phyloP scores from a whole-genome alignment of 2,888 invertebrate species.

The Sepiola atlantica region DNA sequence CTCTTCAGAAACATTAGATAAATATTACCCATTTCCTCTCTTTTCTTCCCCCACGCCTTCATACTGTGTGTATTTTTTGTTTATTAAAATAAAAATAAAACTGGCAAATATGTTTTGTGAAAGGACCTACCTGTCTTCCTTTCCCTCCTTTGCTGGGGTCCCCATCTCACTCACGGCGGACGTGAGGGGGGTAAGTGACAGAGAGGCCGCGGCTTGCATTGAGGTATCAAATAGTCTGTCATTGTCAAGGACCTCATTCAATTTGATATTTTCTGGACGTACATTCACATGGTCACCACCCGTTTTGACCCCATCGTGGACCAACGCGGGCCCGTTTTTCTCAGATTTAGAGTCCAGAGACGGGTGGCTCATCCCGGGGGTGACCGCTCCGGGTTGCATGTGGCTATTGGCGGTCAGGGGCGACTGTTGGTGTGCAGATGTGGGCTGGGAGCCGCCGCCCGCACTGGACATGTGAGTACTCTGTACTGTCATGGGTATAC shows the following conservation, averaged over 20 bases:
- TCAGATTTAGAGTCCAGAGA: conserved; percentile 35
- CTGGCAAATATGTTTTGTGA: not conserved
- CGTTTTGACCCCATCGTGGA: conserved; percentile 39
- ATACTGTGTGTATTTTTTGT: not conserved
- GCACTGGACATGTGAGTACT: conserved; percentile 38
- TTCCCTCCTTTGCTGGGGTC: conserved; percentile 56
- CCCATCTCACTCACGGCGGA: conserved; percentile 56
- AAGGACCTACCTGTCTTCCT: conserved; percentile 50
- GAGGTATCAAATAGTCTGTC: conserved; percentile 45
- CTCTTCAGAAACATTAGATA: no score
- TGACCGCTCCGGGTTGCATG: conserved; percentile 35
- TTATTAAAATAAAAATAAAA: not conserved
- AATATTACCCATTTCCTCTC: not conserved
- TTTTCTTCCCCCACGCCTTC: not conserved
- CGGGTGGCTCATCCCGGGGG: conserved; percentile 21
- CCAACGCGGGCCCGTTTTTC: not conserved
- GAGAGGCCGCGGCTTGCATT: conserved; percentile 32
- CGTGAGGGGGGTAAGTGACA: conserved; percentile 51
- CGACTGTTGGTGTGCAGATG: not conserved
- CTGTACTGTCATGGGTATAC: conserved; percentile 42
- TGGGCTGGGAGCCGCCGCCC: conserved; percentile 35
- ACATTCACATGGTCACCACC: conserved; percentile 39
- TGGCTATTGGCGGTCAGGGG: conserved; percentile 32
- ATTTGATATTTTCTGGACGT: conserved; percentile 46
- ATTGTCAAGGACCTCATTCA: conserved; percentile 42